Conservation (phyloP, 2,797 vertebrate species). For the Spondyliosoma cantharus region DNA sequence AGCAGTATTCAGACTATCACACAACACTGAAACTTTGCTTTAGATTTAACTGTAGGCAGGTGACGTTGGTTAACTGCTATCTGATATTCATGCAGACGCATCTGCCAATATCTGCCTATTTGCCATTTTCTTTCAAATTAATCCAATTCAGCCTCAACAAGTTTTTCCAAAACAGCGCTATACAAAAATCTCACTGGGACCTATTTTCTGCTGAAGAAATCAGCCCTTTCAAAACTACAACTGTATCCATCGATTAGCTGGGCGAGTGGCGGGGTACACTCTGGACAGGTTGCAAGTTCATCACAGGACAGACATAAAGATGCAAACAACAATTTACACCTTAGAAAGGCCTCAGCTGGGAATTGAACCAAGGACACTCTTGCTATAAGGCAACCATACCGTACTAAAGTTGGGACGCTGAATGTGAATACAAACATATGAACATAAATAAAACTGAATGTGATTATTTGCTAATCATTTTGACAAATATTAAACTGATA, state of each 20-base stretch:
- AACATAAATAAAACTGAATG: too few species aligned
- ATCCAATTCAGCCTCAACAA: neutral
- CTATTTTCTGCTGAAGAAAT: neutral
- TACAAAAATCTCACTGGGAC: neutral
- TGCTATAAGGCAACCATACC: too few species aligned
- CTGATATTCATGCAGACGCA: slow-evolving; percentile 5
- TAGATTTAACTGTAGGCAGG: slow-evolving; percentile 8
- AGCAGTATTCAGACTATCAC: neutral
- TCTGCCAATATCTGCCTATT: neutral
- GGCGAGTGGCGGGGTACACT: too few species aligned
- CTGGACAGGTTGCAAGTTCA: too few species aligned
- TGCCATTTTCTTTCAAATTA: neutral
- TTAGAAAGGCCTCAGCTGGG: too few species aligned
- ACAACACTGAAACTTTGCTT: slow-evolving; percentile 4
- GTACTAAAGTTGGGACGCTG: too few species aligned
- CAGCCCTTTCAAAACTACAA: neutral
- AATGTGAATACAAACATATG: too few species aligned
- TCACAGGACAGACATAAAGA: neutral
- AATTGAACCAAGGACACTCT: too few species aligned
- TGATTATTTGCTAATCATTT: too few species aligned
- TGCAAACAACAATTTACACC: too few species aligned
- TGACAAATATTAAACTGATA: too few species aligned
- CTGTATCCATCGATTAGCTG: neutral
- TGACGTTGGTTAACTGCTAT: slow-evolving; percentile 5
- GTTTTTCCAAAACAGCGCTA: neutral